Evolutionary conservation across 2,888 invertebrate genomes (phyloP).

Genomic region (Lycaena phlaeas): DNA sequence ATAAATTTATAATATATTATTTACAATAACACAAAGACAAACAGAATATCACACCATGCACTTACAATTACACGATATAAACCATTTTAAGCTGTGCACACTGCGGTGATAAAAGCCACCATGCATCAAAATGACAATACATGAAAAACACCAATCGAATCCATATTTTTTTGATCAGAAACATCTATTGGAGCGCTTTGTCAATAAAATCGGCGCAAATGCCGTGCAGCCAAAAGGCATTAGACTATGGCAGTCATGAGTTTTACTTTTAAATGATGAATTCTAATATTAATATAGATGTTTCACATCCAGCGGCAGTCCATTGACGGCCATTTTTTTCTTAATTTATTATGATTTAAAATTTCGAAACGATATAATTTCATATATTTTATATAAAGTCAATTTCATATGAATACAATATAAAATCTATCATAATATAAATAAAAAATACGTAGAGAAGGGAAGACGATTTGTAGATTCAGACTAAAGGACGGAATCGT

Average conservation of each 20-base stretch:
- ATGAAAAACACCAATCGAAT: constrained; percentile 11
- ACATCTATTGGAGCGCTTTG: no score
- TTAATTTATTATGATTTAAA: not conserved
- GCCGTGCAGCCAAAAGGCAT: no score
- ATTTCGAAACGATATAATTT: not conserved
- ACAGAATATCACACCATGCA: constrained; percentile 71
- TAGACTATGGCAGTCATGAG: no score
- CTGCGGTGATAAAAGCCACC: constrained; percentile 40
- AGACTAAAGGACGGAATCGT: constrained; percentile 39
- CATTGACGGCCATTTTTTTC: no score
- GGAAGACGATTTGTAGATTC: constrained; percentile 41
- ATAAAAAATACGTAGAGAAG: constrained; percentile 27
- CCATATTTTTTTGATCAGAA: not conserved
- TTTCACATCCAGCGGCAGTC: no score
- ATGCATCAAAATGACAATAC: constrained; percentile 22
- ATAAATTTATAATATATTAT: constrained; percentile 67
- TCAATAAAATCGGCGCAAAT: no score
- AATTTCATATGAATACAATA: not conserved
- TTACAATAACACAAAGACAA: constrained; percentile 54
- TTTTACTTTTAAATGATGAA: no score
- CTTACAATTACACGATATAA: constrained; percentile 55
- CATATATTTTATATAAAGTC: not conserved
- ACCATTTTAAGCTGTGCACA: constrained; percentile 60
- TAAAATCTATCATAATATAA: constrained; percentile 45
- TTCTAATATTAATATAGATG: no score